Evolutionary conservation across 2,888 invertebrate species (phyloP).

Genomic region (Merodon equestris): DNA sequence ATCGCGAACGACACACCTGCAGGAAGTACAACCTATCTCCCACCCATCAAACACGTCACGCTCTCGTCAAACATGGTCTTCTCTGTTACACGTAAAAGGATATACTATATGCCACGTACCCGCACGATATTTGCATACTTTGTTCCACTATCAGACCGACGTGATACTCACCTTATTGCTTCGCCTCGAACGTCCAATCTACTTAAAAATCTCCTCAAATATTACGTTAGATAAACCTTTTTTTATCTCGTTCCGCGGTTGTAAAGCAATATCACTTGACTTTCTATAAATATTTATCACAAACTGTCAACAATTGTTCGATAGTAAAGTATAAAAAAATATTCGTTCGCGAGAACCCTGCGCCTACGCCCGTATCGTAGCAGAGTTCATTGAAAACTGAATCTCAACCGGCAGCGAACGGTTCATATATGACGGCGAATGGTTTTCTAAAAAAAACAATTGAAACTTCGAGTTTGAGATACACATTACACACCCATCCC

Average conservation of each 20-base stretch:
- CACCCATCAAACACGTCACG: neutral
- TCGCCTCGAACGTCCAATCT: neutral
- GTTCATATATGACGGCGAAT: conserved; percentile 41
- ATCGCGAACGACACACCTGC: conserved; percentile 17
- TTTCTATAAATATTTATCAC: conserved; percentile 21
- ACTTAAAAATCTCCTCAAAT: conserved; percentile 11
- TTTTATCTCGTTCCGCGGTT: too few species aligned
- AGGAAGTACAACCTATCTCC: neutral
- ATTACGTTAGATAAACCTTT: conserved; percentile 9
- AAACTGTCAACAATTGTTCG: conserved; percentile 12
- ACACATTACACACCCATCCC: conserved; percentile 7
- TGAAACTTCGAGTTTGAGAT: neutral
- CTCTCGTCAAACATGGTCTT: neutral
- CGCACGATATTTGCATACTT: neutral
- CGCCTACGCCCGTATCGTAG: conserved; percentile 16
- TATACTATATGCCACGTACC: neutral
- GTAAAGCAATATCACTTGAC: conserved; percentile 17
- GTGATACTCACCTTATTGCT: conserved; percentile 18
- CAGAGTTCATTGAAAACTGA: conserved; percentile 63
- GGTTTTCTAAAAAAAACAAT: conserved; percentile 5
- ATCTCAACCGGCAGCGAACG: conserved; percentile 31
- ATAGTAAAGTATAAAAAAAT: neutral
- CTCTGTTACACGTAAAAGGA: neutral
- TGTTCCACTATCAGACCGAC: too few species aligned
- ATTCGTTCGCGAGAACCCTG: conserved; percentile 20